Evolutionary conservation across 2,113 vertebrate species (phyloP).

Genomic region (Ginglymostoma cirratum): DNA sequence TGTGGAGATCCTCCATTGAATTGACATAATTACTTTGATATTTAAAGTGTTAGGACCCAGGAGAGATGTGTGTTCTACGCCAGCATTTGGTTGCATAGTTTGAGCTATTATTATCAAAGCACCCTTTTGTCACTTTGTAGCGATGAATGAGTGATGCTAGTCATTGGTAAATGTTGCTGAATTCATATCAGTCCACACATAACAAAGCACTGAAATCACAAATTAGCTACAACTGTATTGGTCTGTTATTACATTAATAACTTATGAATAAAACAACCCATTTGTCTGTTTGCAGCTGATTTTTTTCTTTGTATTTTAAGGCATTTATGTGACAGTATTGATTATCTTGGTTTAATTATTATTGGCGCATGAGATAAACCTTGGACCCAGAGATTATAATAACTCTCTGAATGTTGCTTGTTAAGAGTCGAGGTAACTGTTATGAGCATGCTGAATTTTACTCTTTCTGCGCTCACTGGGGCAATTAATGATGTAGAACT

Average conservation of each 20-base stretch:
- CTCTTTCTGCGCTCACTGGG: neutral
- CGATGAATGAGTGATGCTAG: neutral
- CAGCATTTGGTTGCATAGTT: neutral
- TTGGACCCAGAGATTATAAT: neutral
- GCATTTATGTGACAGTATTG: neutral
- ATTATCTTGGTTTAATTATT: neutral
- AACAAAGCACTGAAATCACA: neutral
- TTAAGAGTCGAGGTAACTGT: neutral
- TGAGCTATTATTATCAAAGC: neutral
- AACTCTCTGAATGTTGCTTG: neutral
- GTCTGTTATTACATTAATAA: neutral
- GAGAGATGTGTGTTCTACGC: neutral
- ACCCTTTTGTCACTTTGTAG: neutral
- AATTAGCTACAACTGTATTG: neutral
- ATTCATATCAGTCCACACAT: neutral
- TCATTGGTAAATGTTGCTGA: neutral
- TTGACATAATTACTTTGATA: neutral
- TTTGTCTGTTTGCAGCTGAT: neutral
- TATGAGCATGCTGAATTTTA: neutral
- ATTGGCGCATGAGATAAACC: neutral
- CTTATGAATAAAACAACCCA: neutral
- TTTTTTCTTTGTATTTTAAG: neutral
- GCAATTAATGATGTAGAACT: neutral
- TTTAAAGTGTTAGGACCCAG: neutral
- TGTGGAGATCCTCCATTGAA: neutral